Evolutionary conservation across 2,888 invertebrate species (phyloP).

Genomic region (Chirona hameri): DNA sequence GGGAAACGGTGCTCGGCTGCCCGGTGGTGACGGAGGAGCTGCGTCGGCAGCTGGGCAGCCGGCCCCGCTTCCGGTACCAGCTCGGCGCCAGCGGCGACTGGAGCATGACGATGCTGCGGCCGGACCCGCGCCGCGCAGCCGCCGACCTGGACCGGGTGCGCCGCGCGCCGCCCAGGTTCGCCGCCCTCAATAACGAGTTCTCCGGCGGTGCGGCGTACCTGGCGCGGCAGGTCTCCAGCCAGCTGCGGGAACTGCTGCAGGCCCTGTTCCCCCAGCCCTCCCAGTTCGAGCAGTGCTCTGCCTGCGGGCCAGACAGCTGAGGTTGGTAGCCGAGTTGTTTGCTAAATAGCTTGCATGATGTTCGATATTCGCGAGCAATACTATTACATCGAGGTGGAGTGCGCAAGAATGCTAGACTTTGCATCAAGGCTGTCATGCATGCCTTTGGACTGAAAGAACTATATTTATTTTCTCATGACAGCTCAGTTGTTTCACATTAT

Average conservation of each 20-base stretch:
- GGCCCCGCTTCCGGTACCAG: background rate
- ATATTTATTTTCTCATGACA: too few species aligned
- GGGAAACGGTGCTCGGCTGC: background rate
- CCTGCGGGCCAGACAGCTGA: too few species aligned
- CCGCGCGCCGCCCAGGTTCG: conserved; percentile 58
- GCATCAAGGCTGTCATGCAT: too few species aligned
- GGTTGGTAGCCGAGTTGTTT: too few species aligned
- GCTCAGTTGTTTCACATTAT: too few species aligned
- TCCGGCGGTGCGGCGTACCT: conserved; percentile 54
- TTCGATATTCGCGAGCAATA: too few species aligned
- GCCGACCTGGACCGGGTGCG: conserved; percentile 66
- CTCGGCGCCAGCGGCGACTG: conserved; percentile 57
- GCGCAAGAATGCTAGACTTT: too few species aligned
- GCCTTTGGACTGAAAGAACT: too few species aligned
- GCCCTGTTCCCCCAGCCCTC: conserved; percentile 69
- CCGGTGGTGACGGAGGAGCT: background rate
- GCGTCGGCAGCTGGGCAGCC: background rate
- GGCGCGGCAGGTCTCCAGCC: conserved; percentile 60
- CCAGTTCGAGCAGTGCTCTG: conserved; percentile 57
- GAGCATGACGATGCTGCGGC: conserved; percentile 68
- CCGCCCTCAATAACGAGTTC: conserved; percentile 75
- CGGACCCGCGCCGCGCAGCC: conserved; percentile 65
- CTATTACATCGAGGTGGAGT: too few species aligned
- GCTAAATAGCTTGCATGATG: too few species aligned
- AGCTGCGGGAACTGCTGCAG: conserved; percentile 70